phyloP scores from a whole-genome alignment of 2,113 vertebrate species.

The Corythoichthys intestinalis region DNA sequence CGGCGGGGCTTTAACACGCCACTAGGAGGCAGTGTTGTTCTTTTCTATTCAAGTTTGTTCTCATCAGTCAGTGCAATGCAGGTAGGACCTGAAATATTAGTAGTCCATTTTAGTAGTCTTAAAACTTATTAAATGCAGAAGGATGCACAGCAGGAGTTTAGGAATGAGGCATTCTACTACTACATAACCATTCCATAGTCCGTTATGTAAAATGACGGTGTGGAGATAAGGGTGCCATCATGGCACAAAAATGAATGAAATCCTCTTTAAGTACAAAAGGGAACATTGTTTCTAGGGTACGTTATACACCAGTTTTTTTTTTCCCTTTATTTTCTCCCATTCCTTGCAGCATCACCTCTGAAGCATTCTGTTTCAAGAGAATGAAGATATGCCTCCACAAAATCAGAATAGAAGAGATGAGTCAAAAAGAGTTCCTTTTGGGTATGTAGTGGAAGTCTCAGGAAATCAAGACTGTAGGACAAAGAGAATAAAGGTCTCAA shows the following conservation, averaged over 20 bases:
- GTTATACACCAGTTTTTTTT: not conserved
- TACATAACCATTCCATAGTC: not conserved
- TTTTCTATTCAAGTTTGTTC: constrained; percentile 11
- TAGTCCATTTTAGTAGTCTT: constrained; percentile 12
- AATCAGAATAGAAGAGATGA: constrained; percentile 21
- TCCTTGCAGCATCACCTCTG: not conserved
- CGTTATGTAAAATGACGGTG: not conserved
- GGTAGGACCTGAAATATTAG: constrained; percentile 6
- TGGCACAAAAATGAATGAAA: not conserved
- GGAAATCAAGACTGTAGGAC: constrained; percentile 65
- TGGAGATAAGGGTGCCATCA: not conserved
- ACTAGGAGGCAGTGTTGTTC: constrained; percentile 3
- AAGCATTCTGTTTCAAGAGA: constrained; percentile 4
- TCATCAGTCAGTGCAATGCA: constrained; percentile 3
- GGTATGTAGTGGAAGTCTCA: constrained; percentile 5
- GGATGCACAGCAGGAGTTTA: constrained; percentile 15
- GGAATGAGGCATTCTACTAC: constrained; percentile 3
- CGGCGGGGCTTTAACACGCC: not conserved
- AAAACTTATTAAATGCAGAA: not conserved
- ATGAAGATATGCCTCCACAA: constrained; percentile 7
- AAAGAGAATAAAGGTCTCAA: constrained; percentile 3
- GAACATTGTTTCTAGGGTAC: constrained; percentile 7
- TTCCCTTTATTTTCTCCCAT: not conserved
- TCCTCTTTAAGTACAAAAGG: not conserved
- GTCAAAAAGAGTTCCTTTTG: constrained; percentile 30